Evolutionary conservation across 2,888 invertebrate species (phyloP).

Genomic region (Eupithecia centaureata): DNA sequence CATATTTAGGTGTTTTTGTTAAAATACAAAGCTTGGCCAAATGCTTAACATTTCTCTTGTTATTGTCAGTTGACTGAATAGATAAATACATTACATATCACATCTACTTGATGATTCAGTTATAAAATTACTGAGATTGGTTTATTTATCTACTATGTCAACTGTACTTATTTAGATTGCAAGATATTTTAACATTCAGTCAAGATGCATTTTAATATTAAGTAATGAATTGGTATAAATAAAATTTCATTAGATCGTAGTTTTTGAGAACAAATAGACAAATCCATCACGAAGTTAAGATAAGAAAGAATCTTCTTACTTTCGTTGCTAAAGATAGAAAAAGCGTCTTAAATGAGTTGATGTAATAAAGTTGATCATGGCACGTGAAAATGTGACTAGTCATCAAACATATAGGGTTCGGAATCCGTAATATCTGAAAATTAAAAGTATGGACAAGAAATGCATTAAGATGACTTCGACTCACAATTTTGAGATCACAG

Average conservation of each 20-base stretch:
- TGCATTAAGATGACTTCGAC: constrained; percentile 73
- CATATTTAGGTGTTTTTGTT: constrained; percentile 36
- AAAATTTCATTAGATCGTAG: neutral
- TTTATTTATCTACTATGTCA: neutral
- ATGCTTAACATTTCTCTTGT: neutral
- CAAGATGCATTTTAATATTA: neutral
- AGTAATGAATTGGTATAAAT: neutral
- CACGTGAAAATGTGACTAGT: constrained; percentile 64
- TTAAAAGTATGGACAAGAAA: constrained; percentile 59
- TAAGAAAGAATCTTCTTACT: neutral
- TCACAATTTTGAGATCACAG: constrained; percentile 80
- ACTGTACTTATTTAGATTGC: neutral
- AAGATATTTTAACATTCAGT: neutral
- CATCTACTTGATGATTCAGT: no score
- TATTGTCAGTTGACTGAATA: neutral
- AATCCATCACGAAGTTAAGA: neutral
- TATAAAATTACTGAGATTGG: neutral
- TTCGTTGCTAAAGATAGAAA: neutral
- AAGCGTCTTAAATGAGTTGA: constrained; percentile 20
- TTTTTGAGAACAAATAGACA: neutral
- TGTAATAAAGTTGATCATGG: constrained; percentile 50
- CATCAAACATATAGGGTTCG: constrained; percentile 11
- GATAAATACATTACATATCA: neutral
- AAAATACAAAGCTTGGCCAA: neutral
- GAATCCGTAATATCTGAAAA: constrained; percentile 49